Evolutionary conservation across 2,113 vertebrate genomes (phyloP).

Genomic region (Gnathonemus echidnorhynchus): DNA sequence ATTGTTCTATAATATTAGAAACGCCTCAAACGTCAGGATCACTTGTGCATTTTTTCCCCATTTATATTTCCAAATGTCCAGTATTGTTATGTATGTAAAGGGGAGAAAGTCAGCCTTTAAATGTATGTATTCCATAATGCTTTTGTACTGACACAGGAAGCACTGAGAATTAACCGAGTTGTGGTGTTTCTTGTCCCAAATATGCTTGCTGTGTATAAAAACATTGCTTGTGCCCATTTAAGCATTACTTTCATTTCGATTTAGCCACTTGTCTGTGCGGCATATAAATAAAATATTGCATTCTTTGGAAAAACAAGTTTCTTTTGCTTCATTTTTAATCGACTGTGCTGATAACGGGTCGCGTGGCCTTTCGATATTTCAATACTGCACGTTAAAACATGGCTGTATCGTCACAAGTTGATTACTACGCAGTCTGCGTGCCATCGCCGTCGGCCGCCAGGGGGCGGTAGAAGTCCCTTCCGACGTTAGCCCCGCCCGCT

Average conservation of each 20-base stretch:
- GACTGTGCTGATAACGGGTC: too few species aligned
- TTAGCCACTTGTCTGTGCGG: constrained; percentile 46
- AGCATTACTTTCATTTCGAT: constrained; percentile 64
- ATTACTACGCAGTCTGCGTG: neutral
- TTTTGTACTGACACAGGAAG: constrained; percentile 35
- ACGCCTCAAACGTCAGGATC: neutral
- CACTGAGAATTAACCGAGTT: constrained; percentile 37
- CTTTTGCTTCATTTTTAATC: neutral
- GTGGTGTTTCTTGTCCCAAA: constrained; percentile 13
- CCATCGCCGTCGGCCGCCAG: neutral
- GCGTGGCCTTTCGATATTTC: neutral
- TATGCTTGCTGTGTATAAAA: constrained; percentile 30
- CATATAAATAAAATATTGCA: constrained; percentile 46
- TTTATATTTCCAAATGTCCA: constrained; percentile 53
- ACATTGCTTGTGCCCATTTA: constrained; percentile 39
- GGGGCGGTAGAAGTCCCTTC: neutral
- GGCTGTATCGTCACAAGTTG: neutral
- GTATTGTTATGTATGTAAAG: constrained; percentile 55
- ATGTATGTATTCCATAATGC: constrained; percentile 54
- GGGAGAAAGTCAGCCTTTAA: constrained; percentile 62
- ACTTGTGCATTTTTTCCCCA: neutral
- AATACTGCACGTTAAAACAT: neutral
- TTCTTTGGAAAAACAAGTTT: constrained; percentile 35
- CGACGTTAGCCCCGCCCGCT: neutral
- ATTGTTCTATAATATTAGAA: neutral